Evolutionary conservation across 1,140 invertebrate genomes (phyloP).

Genomic region (Fopius arisanus): DNA sequence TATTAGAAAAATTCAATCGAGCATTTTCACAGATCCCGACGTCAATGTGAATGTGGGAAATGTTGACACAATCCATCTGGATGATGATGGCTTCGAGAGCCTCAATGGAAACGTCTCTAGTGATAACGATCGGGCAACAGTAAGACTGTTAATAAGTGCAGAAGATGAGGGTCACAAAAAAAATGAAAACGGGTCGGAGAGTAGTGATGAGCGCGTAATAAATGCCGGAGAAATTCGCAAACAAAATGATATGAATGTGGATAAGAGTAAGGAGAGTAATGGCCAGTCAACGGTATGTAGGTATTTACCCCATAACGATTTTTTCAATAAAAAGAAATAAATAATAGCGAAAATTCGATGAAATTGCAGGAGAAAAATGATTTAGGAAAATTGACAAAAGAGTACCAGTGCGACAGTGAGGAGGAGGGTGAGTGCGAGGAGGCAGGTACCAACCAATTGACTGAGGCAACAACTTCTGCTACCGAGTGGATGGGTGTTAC

Average conservation of each 20-base stretch:
- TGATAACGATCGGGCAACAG: slow-evolving; percentile 67
- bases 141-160: slow-evolving; percentile 3
- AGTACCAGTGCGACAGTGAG: slow-evolving; percentile 65
- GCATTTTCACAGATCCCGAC: slow-evolving; percentile 27
- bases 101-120: slow-evolving; percentile 84
- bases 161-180: slow-evolving; percentile 37
- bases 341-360: background rate
- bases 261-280: background rate
- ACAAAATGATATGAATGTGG: background rate
- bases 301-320: background rate
- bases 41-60: slow-evolving; percentile 41
- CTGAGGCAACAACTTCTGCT: slow-evolving; percentile 72
- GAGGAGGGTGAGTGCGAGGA: slow-evolving; percentile 70
- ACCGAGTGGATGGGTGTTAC: slow-evolving; percentile 85
- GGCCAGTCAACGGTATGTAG: background rate
- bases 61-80: slow-evolving; percentile 56
- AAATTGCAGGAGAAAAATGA: background rate
- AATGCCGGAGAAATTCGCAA: background rate
- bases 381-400: slow-evolving; percentile 12
- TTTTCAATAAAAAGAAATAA: background rate
- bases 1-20: background rate
- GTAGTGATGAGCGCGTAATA: background rate
- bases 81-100: slow-evolving; percentile 87
- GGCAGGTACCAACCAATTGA: slow-evolving; percentile 63
- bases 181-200: slow-evolving; percentile 33